Conservation (phyloP, 2,888 invertebrate genomes). For the Lepidonotus clava region DNA sequence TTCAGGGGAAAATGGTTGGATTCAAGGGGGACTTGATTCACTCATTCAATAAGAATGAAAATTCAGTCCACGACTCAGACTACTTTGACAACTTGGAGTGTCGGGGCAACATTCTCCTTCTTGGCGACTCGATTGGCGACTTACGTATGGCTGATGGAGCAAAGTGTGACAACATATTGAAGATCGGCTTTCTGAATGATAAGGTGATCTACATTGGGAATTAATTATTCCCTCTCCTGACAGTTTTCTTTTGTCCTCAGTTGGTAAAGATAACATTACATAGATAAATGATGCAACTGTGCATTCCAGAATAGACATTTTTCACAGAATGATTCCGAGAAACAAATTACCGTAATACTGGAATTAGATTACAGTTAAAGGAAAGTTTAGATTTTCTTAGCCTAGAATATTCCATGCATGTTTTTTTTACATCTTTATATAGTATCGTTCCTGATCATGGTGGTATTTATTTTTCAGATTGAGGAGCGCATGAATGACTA, state of each 20-base stretch:
- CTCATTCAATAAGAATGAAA: conserved; percentile 96
- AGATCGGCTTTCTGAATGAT: conserved; percentile 94
- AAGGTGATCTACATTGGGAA: conserved; percentile 84
- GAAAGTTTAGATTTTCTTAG: not conserved
- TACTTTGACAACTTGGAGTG: conserved; percentile 85
- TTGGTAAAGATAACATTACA: no score
- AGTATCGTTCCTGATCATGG: not conserved
- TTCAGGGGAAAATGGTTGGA: conserved; percentile 80
- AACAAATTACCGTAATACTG: no score
- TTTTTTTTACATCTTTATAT: not conserved
- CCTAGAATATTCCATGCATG: not conserved
- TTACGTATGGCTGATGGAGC: conserved; percentile 93
- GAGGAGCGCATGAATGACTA: conserved; percentile 83
- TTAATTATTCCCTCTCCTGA: no score
- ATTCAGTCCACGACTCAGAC: conserved; percentile 88
- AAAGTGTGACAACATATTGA: conserved; percentile 87
- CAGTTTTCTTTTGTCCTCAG: no score
- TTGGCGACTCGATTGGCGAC: conserved; percentile 97
- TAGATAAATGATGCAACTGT: no score
- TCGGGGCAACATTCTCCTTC: conserved; percentile 88
- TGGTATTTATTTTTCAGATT: conserved; percentile 76
- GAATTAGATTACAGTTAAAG: no score
- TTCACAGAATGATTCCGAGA: no score
- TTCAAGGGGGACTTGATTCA: conserved; percentile 92
- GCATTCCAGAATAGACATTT: no score